Evolutionary conservation across 2,797 vertebrate genomes (phyloP).

Genomic region (Rallus crepitans): DNA sequence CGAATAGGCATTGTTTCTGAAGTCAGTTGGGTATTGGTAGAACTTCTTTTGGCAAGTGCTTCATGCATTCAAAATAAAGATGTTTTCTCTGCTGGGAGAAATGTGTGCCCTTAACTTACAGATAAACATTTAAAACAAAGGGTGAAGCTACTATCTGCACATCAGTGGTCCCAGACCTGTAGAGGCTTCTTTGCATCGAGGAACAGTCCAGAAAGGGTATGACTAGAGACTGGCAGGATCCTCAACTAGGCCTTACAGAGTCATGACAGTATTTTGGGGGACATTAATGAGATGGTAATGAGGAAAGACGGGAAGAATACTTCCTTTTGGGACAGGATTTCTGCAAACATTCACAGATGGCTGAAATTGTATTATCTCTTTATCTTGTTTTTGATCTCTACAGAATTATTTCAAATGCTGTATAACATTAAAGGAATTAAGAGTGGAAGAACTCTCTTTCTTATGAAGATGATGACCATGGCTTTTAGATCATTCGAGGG

Average conservation of each 20-base stretch:
- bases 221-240: background rate
- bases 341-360: background rate
- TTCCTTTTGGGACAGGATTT: background rate
- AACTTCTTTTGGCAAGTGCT: background rate
- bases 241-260: background rate
- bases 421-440: background rate
- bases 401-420: background rate
- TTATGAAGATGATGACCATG: slow-evolving; percentile 4
- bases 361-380: background rate
- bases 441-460: background rate
- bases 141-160: background rate
- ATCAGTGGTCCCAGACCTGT: background rate
- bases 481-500: background rate
- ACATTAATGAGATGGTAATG: background rate
- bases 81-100: background rate
- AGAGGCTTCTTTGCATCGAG: background rate
- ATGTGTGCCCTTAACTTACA: background rate
- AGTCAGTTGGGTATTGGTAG: background rate
- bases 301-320: background rate
- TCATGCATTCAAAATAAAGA: background rate
- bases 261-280: background rate
- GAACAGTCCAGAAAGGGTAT: background rate
- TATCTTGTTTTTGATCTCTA: background rate
- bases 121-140: background rate
- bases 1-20: background rate